phyloP scores from a whole-genome alignment of 2,888 invertebrate genomes.

The Timema cristinae region DNA sequence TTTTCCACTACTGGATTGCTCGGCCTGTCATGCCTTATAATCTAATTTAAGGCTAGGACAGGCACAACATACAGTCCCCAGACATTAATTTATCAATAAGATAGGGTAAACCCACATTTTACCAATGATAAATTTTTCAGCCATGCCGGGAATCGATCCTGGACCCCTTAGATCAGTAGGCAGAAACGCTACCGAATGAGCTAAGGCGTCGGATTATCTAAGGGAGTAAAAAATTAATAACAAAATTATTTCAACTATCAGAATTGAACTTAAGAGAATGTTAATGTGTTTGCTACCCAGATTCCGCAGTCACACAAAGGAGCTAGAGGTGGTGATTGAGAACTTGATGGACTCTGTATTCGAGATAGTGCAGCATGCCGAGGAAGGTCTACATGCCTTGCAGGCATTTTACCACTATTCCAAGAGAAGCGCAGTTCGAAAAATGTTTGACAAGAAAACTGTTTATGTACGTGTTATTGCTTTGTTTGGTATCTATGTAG shows the following conservation, averaged over 20 bases:
- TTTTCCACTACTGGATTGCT: no score
- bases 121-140: no score
- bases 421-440: constrained; percentile 65
- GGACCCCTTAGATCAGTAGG: no score
- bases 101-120: no score
- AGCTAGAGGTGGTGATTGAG: constrained; percentile 70
- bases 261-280: no score
- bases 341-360: constrained; percentile 77
- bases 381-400: constrained; percentile 74
- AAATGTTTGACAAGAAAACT: constrained; percentile 65
- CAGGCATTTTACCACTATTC: constrained; percentile 75
- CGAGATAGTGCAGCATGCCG: constrained; percentile 71
- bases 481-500: not conserved
- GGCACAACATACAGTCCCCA: no score
- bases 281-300: constrained; percentile 33
- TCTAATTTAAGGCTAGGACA: no score
- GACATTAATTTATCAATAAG: no score
- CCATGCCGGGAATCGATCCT: no score
- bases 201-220: no score
- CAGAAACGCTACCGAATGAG: no score
- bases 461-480: constrained; percentile 48
- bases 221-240: not conserved
- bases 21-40: no score
- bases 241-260: not conserved
- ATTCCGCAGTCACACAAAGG: constrained; percentile 51